Percentiles rank a stretch among this genome's conserved stretches.
Evolutionary conservation across 2,113 vertebrate genomes (phyloP).

Genomic region (Arizona elegans): DNA sequence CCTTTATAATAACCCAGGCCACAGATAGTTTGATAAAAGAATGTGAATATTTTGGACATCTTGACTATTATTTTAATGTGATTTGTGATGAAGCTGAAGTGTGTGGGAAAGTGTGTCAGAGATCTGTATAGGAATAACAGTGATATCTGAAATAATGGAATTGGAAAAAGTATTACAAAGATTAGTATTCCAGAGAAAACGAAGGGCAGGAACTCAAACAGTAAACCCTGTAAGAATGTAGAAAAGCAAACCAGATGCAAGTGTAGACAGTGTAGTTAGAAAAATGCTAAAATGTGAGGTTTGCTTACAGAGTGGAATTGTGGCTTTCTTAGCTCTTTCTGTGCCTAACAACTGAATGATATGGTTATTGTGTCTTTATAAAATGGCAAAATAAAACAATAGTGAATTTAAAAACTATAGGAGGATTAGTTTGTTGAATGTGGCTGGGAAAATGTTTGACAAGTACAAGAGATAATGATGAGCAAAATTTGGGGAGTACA

Average conservation of each 20-base stretch:
- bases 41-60: background rate
- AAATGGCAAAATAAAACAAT: background rate
- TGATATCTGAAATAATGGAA: background rate
- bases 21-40: background rate
- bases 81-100: background rate
- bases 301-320: background rate
- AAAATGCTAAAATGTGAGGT: background rate
- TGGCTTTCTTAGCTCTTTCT: background rate
- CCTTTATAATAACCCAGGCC: background rate
- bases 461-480: background rate
- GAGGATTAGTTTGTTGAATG: background rate
- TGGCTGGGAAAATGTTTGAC: background rate
- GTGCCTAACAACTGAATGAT: background rate
- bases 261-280: background rate
- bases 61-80: background rate
- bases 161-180: background rate
- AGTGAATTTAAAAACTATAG: background rate
- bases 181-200: background rate
- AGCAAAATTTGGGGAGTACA: background rate
- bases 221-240: background rate
- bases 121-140: background rate
- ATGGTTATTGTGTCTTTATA: background rate
- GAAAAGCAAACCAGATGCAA: background rate
- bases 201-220: background rate
- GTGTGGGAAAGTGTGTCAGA: background rate